Conservation (phyloP, 2,888 invertebrate genomes). For the Chrysomela aeneicollis region DNA sequence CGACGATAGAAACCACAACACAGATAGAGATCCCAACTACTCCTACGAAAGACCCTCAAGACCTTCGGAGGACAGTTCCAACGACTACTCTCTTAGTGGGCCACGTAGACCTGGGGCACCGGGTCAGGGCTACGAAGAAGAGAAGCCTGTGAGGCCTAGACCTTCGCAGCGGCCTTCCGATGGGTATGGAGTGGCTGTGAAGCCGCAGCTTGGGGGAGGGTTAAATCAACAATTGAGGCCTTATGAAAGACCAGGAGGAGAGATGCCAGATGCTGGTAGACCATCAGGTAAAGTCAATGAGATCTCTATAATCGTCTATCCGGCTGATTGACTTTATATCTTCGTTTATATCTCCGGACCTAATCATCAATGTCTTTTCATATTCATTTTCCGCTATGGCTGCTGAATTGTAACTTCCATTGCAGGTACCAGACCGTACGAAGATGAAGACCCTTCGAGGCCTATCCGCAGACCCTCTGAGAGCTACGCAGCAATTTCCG, state of each 20-base stretch:
- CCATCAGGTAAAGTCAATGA: background rate
- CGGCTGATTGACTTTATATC: too few species aligned
- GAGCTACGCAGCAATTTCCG: background rate
- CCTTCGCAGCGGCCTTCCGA: background rate
- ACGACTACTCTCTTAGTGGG: too few species aligned
- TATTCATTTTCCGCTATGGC: too few species aligned
- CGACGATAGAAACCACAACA: background rate
- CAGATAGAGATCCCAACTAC: too few species aligned
- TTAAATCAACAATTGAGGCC: background rate
- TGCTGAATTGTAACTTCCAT: too few species aligned
- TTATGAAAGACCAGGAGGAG: background rate
- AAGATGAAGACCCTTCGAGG: conserved; percentile 9
- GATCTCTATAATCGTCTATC: too few species aligned
- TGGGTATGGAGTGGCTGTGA: background rate
- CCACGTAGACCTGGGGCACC: background rate
- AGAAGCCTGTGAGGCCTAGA: conserved; percentile 8
- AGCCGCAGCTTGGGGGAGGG: background rate
- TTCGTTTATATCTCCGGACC: too few species aligned
- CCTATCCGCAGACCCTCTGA: background rate
- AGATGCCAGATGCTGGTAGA: background rate
- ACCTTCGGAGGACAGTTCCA: background rate
- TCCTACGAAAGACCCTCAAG: background rate
- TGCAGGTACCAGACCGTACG: background rate
- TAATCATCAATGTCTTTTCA: too few species aligned
- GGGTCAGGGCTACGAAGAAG: background rate